Evolutionary conservation across 2,888 invertebrate genomes (phyloP), one percentile per base, ranked within the genome.

Genomic region (Thymelicus lineola): DNA sequence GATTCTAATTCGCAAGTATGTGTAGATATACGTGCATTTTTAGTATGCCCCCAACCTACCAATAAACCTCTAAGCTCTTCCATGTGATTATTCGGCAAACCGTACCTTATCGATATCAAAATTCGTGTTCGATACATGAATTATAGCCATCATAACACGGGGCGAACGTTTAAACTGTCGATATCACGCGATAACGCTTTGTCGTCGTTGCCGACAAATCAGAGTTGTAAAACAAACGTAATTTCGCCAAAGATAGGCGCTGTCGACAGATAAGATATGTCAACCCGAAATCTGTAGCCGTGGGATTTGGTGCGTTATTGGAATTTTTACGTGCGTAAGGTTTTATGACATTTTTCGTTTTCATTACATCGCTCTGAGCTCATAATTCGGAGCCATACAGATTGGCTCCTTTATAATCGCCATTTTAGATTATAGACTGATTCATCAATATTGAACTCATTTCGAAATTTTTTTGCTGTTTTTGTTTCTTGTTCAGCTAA

Each of bases 181-280:
- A 86, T 84, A 87, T 82, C 83, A 77, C 69, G 83, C 84, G 76
- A 74, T 76, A 75, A 73, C 77, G 86, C 90, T 93, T 93, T 93
- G 92, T 90, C 80, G 84, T 81, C 76, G 86, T 91, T 91, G 92
- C 85, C 86, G 81, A 80, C 86, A 93, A 93, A 93, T 93, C 93
- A 93, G 86, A 92, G 92, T 84, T 87, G 87, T 93, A 93, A 93
- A 93, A 93, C 92, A 93, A 88, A 88, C 86, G 89, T 90, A 92
- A 93, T 93, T 93, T 92, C 80, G 89, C 85, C 81, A 77, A 80
- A 82, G 90, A 91, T 91, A 92, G 74, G 79, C 79, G 79, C 81
- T 86, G 88, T 87, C 87, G 76, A 71, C 58, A 72, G 91, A 91
- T 93, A 86, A 91, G 91, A 90, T 92, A 88, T 83, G 88, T 88